A percentile compares a stretch with the other conserved stretches of the same genome.
phyloP scores from a whole-genome alignment of 2,888 invertebrate species.

The Coenonympha arcania region DNA sequence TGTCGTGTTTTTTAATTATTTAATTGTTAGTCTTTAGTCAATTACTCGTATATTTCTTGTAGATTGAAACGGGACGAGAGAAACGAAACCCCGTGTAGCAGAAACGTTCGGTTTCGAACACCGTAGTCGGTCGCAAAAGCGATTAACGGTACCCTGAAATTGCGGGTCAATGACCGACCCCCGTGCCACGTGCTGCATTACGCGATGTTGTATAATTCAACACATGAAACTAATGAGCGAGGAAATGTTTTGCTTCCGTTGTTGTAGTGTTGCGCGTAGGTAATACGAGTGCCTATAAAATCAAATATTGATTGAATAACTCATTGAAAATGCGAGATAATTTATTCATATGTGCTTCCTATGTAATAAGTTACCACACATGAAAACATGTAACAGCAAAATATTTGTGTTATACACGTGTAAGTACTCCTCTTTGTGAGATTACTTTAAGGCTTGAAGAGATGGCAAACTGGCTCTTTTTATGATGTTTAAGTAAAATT shows the following conservation, averaged over 20 bases:
- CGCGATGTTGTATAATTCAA: constrained; percentile 22
- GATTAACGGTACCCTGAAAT: constrained; percentile 56
- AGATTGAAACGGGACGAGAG: neutral
- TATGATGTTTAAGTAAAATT: too few relatives aligned
- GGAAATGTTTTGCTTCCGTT: constrained; percentile 19
- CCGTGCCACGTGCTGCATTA: constrained; percentile 46
- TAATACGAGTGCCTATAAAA: constrained; percentile 4
- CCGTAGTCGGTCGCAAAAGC: constrained; percentile 43
- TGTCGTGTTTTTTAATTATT: too few relatives aligned
- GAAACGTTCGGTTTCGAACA: constrained; percentile 9
- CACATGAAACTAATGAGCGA: constrained; percentile 18
- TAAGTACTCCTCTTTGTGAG: too few relatives aligned
- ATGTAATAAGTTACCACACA: neutral
- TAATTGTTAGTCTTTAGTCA: too few relatives aligned
- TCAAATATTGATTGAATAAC: constrained; percentile 7
- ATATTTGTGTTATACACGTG: too few relatives aligned
- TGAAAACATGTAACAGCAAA: too few relatives aligned
- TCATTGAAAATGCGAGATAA: neutral
- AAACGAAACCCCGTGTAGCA: constrained; percentile 3
- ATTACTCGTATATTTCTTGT: too few relatives aligned
- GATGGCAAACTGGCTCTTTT: too few relatives aligned
- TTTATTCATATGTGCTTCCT: too few relatives aligned
- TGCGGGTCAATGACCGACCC: constrained; percentile 61
- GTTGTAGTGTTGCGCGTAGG: constrained; percentile 7
- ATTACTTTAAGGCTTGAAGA: too few relatives aligned